phyloP scores from a whole-genome alignment of 2,113 vertebrate species.

The Rhombomys opimus region DNA sequence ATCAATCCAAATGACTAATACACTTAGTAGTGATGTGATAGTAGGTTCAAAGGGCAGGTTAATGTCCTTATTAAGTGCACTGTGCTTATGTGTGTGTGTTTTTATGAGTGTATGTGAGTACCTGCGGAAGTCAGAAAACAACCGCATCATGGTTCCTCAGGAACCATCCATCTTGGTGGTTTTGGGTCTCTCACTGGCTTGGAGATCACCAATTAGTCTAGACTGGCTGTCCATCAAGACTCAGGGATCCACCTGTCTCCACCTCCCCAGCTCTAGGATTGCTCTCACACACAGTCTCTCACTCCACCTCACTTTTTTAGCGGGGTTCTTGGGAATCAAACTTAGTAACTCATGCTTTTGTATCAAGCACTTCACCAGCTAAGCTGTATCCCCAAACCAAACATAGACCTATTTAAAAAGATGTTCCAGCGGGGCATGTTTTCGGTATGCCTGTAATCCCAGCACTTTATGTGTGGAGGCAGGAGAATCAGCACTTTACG shows the following conservation, averaged over 20 bases:
- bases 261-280: background rate
- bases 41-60: background rate
- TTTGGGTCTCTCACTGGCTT: background rate
- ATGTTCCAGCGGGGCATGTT: no score
- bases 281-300: background rate
- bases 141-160: no score
- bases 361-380: background rate
- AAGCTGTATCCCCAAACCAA: background rate
- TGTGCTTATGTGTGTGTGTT: background rate
- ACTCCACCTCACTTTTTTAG: background rate
- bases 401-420: background rate
- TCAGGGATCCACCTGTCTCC: background rate
- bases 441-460: background rate
- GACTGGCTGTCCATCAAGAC: background rate
- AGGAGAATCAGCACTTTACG: background rate
- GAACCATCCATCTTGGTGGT: background rate
- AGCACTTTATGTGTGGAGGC: background rate
- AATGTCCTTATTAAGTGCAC: background rate
- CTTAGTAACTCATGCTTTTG: background rate
- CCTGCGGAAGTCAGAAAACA: background rate
- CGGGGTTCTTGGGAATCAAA: background rate
- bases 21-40: background rate
- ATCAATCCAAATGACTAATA: background rate
- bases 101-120: background rate
- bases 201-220: background rate